phyloP scores from a whole-genome alignment of 2,888 invertebrate genomes.

The Hirtodrosophila confusa region DNA sequence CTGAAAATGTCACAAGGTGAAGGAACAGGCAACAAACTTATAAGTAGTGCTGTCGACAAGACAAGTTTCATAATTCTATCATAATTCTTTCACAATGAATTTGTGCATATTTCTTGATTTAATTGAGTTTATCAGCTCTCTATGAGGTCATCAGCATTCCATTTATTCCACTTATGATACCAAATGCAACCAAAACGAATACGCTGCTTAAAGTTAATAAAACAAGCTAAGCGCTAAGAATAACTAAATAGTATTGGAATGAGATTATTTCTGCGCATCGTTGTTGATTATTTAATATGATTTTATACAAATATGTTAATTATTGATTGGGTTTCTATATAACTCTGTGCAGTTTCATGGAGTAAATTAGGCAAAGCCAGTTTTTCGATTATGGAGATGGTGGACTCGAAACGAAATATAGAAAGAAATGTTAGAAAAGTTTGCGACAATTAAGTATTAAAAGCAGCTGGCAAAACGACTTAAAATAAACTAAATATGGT shows the following conservation, averaged over 20 bases:
- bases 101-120: conserved; percentile 4
- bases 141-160: conserved; percentile 68
- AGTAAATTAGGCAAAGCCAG: conserved; percentile 24
- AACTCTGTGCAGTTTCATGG: neutral
- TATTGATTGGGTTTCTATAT: conserved; percentile 13
- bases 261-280: conserved; percentile 16
- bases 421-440: conserved; percentile 17
- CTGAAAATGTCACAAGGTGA: conserved; percentile 57
- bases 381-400: conserved; percentile 16
- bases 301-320: conserved; percentile 40
- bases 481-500: too few relatives aligned
- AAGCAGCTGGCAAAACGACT: too few relatives aligned
- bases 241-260: conserved; percentile 36
- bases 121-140: conserved; percentile 25
- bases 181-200: conserved; percentile 36
- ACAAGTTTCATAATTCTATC: conserved; percentile 39
- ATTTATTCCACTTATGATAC: too few relatives aligned
- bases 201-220: conserved; percentile 3
- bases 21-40: conserved; percentile 17
- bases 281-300: conserved; percentile 49
- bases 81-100: conserved; percentile 33
- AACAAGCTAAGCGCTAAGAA: conserved; percentile 20
- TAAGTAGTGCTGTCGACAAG: conserved; percentile 1
- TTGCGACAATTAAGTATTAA: too few relatives aligned
- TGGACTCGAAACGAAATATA: neutral